Conservation (phyloP, 2,888 invertebrate species). For the Drosophila fulvimacula region DNA sequence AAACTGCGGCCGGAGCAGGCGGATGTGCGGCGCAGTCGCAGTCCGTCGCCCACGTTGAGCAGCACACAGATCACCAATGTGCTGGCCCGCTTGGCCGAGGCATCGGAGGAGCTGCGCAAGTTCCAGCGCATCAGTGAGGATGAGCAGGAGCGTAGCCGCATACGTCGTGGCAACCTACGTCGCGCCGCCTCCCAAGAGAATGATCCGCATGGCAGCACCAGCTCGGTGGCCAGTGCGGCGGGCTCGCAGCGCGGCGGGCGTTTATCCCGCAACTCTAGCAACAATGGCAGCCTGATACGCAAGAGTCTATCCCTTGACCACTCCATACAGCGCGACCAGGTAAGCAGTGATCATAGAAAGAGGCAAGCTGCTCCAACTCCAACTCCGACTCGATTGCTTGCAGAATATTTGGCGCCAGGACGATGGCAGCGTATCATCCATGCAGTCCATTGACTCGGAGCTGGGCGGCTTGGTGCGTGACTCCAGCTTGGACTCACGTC, state of each 20-base stretch:
- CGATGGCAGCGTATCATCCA: constrained; percentile 93
- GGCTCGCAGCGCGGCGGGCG: constrained; percentile 80
- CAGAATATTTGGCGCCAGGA: constrained; percentile 93
- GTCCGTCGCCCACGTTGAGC: constrained; percentile 82
- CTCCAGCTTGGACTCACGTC: constrained; percentile 86
- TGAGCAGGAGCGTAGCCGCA: constrained; percentile 86
- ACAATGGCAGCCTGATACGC: constrained; percentile 87
- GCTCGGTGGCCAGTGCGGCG: constrained; percentile 79
- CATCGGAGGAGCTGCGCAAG: constrained; percentile 89
- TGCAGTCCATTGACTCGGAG: constrained; percentile 91
- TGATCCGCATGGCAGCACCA: constrained; percentile 86
- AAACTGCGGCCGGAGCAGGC: constrained; percentile 80
- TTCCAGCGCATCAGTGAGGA: constrained; percentile 86
- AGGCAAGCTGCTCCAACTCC: too few species aligned
- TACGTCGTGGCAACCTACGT: constrained; percentile 84
- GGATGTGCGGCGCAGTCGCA: constrained; percentile 74
- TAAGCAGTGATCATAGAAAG: constrained; percentile 25
- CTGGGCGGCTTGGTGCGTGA: constrained; percentile 89
- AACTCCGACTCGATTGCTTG: constrained; percentile 45
- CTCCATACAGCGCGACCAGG: constrained; percentile 85
- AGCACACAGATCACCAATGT: constrained; percentile 82
- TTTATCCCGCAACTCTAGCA: constrained; percentile 78
- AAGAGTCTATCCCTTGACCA: constrained; percentile 91
- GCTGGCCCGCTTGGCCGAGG: constrained; percentile 88
- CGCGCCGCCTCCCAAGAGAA: constrained; percentile 88